Base-by-base conservation (phyloP, 1,140 invertebrate species). In the Ylistrum balloti region DNA sequence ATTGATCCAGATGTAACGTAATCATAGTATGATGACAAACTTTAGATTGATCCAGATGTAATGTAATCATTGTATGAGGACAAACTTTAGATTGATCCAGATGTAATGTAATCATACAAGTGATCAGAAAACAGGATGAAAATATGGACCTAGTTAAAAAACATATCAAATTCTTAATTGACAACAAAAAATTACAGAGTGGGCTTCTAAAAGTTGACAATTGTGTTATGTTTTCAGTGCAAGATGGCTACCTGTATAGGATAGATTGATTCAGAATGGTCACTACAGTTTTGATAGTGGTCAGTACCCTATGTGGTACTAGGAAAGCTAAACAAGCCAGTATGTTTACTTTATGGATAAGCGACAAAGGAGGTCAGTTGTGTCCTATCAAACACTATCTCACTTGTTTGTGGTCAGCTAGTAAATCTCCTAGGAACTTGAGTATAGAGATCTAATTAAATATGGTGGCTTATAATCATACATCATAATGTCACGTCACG, bases 381-480 rank as follows among this genome's bases (percentile, higher is more conserved):
- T 74, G 56, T 74, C 56, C 56, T 74, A 56, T 74, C 22, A 7
- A 74, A 74, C 56, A 74, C 56, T 74, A 74, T 74, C 56, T 28
- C 5, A 28, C 56, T 74, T 74, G 56, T 74, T 74, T 28, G n/a
- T 74, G 56, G 56, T 74, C 56, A 74, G 56, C 56, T n/a, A n/a
- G 22, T 74, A 74, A 74, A 74, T 74, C 56, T 74, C 13, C 56
- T 74, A n/a, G 56, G 22, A 9, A 9, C 0, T 0, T 74, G n/a
- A 38, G 13, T 13, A 38, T 38, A 38, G 56, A 74, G n/a, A 74
- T 74, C 56, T 74, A 74, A 74, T 74, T 74, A 74, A 74, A 74
- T 74, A 74, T 74, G 17, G 56, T n/a, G 22, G 22, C 56, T 28
- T 11, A 48, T 74, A 74, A 74, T n/a, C 56, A 74, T 74, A 74